phyloP scores from a whole-genome alignment of 2,888 invertebrate species.

The Caradrina clavipalpis region DNA sequence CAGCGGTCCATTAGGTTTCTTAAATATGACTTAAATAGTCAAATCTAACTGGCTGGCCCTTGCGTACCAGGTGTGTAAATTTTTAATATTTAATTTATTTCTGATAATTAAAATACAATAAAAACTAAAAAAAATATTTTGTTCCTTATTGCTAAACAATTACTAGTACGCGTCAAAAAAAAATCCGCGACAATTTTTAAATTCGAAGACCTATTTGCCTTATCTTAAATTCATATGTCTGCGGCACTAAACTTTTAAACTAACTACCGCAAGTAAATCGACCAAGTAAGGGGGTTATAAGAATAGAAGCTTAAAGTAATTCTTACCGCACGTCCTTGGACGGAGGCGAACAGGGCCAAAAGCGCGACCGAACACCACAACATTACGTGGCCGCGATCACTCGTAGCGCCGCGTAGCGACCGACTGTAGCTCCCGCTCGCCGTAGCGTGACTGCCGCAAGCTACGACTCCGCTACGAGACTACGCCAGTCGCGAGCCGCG shows the following conservation, averaged over 20 bases:
- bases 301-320: constrained; percentile 67
- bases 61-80: background rate
- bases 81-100: too few relatives aligned
- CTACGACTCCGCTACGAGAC: constrained; percentile 72
- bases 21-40: too few relatives aligned
- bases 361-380: constrained; percentile 82
- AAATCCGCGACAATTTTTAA: constrained; percentile 6
- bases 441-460: constrained; percentile 88
- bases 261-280: constrained; percentile 55
- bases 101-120: background rate
- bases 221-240: constrained; percentile 26
- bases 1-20: too few relatives aligned
- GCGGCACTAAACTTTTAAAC: constrained; percentile 60
- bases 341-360: constrained; percentile 84
- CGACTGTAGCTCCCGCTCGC: constrained; percentile 76
- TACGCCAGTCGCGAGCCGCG: constrained; percentile 61
- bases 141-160: too few relatives aligned
- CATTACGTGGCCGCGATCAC: constrained; percentile 80
- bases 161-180: background rate
- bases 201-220: constrained; percentile 17
- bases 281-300: constrained; percentile 37
- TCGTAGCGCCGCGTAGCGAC: constrained; percentile 78
- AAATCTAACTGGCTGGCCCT: background rate
- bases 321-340: constrained; percentile 89
- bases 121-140: too few relatives aligned